Conservation (phyloP, 2,797 vertebrate species). For the Euphonia xanthogaster region DNA sequence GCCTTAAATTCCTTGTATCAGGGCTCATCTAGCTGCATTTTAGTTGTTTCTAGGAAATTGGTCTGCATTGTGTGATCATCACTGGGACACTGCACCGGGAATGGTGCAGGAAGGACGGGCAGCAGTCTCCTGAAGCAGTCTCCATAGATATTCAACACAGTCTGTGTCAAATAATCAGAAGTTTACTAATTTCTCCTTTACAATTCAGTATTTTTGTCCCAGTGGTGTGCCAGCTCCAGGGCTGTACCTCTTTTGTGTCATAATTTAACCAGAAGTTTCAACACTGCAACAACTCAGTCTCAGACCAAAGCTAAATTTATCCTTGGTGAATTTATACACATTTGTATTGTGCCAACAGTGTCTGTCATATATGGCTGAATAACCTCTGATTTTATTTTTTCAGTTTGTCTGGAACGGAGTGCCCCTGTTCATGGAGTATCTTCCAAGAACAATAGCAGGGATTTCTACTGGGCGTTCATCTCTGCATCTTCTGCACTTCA, state of each 20-base stretch:
- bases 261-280: neutral
- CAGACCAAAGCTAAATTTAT: neutral
- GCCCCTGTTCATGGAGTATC: neutral
- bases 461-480: neutral
- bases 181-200: neutral
- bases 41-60: neutral
- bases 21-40: neutral
- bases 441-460: neutral
- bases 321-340: neutral
- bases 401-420: neutral
- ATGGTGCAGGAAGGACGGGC: neutral
- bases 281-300: neutral
- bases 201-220: neutral
- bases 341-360: neutral
- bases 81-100: neutral
- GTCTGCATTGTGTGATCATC: neutral
- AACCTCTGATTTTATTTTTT: neutral
- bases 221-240: neutral
- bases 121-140: neutral
- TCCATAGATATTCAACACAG: neutral
- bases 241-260: neutral
- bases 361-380: neutral
- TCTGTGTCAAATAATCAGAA: neutral
- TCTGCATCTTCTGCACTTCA: neutral
- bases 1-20: neutral